Evolutionary conservation across 2,113 vertebrate species (phyloP).

Genomic region (Mastomys coucha): DNA sequence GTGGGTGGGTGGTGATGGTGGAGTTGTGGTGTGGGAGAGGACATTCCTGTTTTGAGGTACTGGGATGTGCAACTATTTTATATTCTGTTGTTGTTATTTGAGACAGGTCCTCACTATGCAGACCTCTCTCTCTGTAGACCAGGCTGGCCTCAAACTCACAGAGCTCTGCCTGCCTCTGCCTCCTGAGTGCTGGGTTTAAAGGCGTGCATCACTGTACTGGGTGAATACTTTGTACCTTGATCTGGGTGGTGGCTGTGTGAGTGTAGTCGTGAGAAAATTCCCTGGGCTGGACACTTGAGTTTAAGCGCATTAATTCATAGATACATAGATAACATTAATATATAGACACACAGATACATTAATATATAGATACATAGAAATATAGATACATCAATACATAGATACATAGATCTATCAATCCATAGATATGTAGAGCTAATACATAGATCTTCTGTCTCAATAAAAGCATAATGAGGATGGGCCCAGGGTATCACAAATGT

Average conservation of each 20-base stretch:
- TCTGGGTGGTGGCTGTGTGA: not conserved
- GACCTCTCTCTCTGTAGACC: not conserved
- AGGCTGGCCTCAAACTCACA: not conserved
- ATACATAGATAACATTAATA: not conserved
- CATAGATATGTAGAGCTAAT: not conserved
- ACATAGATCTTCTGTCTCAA: not conserved
- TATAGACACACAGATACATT: not conserved
- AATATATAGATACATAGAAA: not conserved
- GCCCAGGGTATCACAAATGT: not conserved
- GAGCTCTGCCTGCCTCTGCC: not conserved
- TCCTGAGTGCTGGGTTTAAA: not conserved
- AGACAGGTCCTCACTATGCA: not conserved
- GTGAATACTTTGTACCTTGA: not conserved
- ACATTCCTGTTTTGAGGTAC: not conserved
- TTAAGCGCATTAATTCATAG: not conserved
- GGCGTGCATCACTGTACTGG: fast-evolving
- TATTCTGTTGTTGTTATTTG: not conserved
- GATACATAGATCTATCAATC: not conserved
- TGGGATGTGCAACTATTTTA: not conserved
- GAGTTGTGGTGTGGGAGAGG: not conserved
- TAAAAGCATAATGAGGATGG: not conserved
- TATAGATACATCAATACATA: not conserved
- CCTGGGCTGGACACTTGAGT: not conserved
- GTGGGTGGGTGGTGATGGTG: not conserved
- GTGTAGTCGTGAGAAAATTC: not conserved